Percentiles rank a stretch among this genome's conserved stretches.
These are phyloP conservation scores for Drosophila setifemur DNA, from an alignment of 1,140 invertebrate genomes.

Conservation along the genomic window DNA sequence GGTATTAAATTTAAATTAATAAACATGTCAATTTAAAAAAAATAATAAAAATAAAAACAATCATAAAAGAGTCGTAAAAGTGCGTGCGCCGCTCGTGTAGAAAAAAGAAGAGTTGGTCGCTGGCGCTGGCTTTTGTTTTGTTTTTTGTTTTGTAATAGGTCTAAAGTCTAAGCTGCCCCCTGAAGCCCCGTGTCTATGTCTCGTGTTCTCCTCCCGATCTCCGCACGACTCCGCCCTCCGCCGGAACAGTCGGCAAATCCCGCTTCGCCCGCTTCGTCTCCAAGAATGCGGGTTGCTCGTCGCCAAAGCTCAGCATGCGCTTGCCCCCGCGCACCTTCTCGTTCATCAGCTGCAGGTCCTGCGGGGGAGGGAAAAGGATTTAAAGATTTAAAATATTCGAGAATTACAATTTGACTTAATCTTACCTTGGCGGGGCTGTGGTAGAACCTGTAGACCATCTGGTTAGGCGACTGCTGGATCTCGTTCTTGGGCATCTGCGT, in stretches of 20 bases:
- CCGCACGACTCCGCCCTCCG: neutral
- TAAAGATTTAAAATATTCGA: neutral
- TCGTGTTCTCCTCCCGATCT: conserved; percentile 14
- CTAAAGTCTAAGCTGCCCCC: conserved; percentile 48
- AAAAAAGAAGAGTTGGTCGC: neutral
- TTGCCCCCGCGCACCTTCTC: conserved; percentile 64
- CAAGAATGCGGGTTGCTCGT: conserved; percentile 9
- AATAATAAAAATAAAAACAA: conserved; percentile 24
- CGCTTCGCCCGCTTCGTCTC: conserved; percentile 41
- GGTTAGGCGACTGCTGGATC: conserved; percentile 82
- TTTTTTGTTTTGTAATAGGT: conserved; percentile 3
- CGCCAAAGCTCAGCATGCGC: conserved; percentile 50
- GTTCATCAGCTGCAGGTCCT: conserved; percentile 66
- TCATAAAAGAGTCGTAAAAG: conserved; percentile 39
- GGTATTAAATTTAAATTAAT: conserved; percentile 21
- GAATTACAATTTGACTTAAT: neutral
- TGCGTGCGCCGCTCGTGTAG: neutral
- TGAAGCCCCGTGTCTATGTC: conserved; percentile 22
- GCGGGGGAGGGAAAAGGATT: neutral
- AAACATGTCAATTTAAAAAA: conserved; percentile 46
- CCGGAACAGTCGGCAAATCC: conserved; percentile 10
- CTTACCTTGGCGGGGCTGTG: conserved; percentile 94
- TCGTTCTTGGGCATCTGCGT: conserved; percentile 86
- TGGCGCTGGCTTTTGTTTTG: neutral
- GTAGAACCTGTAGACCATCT: conserved; percentile 92